These are phyloP conservation scores for Diplogasteroides magnus DNA, from an alignment of 1,140 invertebrate genomes.

Conservation along the genomic window DNA sequence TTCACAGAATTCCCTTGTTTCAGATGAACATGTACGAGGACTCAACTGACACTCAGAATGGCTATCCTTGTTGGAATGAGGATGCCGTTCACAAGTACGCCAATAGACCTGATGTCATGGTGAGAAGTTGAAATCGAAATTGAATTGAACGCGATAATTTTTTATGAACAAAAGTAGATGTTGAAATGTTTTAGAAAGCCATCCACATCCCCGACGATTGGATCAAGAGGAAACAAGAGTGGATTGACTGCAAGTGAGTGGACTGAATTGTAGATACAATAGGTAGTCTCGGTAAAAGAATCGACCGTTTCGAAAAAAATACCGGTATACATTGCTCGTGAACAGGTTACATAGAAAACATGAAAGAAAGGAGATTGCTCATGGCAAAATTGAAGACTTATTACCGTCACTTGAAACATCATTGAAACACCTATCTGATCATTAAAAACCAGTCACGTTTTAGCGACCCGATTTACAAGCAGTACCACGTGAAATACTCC, in stretches of 20 bases:
- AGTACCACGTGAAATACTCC: constrained; percentile 21
- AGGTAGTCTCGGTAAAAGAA: too few species aligned
- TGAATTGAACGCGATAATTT: too few species aligned
- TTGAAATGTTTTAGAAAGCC: constrained; percentile 16
- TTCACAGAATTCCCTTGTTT: too few species aligned
- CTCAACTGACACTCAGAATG: constrained; percentile 27
- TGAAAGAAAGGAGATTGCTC: not conserved
- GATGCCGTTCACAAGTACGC: constrained; percentile 21
- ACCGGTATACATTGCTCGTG: constrained; percentile 1
- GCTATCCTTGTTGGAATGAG: constrained; percentile 34
- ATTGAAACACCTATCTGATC: not conserved
- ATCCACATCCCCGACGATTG: constrained; percentile 23
- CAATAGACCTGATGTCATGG: constrained; percentile 15
- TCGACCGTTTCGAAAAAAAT: too few species aligned
- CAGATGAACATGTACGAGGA: constrained; percentile 21
- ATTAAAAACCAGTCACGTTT: not conserved
- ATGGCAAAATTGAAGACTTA: too few species aligned
- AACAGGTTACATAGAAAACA: not conserved
- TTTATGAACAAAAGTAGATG: not conserved
- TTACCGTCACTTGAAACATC: not conserved
- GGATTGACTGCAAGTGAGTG: constrained; percentile 30
- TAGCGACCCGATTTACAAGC: constrained; percentile 28
- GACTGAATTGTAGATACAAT: not conserved
- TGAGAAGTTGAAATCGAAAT: too few species aligned
- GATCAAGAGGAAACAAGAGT: constrained; percentile 9